These are phyloP conservation scores for Ferdinandea cuprea DNA, from an alignment of 2,888 invertebrate species.

Conservation along the genomic window DNA sequence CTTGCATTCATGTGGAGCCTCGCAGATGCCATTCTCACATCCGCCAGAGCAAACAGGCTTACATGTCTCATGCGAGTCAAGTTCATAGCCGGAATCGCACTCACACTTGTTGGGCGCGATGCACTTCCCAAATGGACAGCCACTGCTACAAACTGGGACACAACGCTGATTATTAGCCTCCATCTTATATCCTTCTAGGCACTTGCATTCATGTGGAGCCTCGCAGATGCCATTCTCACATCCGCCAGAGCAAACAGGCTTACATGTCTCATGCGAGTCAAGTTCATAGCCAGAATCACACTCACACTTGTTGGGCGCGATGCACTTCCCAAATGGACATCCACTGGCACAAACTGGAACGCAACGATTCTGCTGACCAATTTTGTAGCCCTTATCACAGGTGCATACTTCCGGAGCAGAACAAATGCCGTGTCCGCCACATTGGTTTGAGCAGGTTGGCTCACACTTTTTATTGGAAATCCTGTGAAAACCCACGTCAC, in stretches of 20 bases:
- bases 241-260: background rate
- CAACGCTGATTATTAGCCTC: conserved; percentile 81
- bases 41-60: background rate
- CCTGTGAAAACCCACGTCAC: conserved; percentile 60
- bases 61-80: background rate
- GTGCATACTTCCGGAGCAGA: background rate
- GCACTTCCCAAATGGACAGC: conserved; percentile 86
- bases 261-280: background rate
- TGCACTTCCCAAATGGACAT: conserved; percentile 86
- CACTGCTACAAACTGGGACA: conserved; percentile 85
- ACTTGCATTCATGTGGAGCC: conserved; percentile 83
- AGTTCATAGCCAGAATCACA: conserved; percentile 76
- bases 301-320: conserved; percentile 85
- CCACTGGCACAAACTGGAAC: conserved; percentile 85
- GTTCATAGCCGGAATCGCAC: conserved; percentile 76
- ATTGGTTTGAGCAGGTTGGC: background rate
- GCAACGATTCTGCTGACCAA: conserved; percentile 80
- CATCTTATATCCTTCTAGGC: background rate
- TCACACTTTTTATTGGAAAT: background rate
- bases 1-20: conserved; percentile 81
- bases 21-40: conserved; percentile 82
- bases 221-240: background rate
- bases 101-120: conserved; percentile 85
- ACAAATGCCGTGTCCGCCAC: background rate
- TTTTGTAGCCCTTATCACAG: background rate